Conservation (phyloP, 2,113 vertebrate genomes). For the Bubo scandiacus region DNA sequence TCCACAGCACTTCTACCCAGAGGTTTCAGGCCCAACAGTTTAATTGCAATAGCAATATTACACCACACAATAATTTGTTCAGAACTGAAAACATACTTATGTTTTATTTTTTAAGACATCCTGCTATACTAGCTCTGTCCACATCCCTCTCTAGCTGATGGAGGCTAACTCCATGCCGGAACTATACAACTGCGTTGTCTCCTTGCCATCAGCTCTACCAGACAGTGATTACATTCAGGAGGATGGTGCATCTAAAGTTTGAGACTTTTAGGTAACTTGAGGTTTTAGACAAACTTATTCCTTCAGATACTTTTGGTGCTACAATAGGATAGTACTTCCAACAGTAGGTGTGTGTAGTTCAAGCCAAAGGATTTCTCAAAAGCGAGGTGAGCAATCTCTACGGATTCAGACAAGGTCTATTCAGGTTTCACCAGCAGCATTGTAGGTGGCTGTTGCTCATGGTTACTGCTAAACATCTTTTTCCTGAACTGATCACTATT, state of each 20-base stretch:
- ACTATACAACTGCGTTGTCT: neutral
- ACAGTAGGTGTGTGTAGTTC: neutral
- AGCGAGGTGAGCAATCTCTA: neutral
- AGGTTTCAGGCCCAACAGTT: neutral
- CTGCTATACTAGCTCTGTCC: neutral
- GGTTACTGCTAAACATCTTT: neutral
- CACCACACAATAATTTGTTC: neutral
- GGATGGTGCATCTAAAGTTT: neutral
- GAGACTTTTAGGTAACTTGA: neutral
- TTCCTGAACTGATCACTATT: neutral
- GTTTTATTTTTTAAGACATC: neutral
- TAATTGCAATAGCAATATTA: neutral
- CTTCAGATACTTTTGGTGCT: neutral
- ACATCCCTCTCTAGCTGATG: neutral
- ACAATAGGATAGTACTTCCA: neutral
- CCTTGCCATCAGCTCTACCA: neutral
- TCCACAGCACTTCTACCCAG: neutral
- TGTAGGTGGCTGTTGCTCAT: neutral
- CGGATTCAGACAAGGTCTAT: neutral
- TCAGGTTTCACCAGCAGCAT: neutral
- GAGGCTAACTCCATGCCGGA: neutral
- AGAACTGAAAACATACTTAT: neutral
- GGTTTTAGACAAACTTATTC: neutral
- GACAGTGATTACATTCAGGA: neutral
- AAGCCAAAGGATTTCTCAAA: neutral